Evolutionary conservation across 1,140 invertebrate genomes (phyloP).

Genomic region (Hycleus phaleratus): DNA sequence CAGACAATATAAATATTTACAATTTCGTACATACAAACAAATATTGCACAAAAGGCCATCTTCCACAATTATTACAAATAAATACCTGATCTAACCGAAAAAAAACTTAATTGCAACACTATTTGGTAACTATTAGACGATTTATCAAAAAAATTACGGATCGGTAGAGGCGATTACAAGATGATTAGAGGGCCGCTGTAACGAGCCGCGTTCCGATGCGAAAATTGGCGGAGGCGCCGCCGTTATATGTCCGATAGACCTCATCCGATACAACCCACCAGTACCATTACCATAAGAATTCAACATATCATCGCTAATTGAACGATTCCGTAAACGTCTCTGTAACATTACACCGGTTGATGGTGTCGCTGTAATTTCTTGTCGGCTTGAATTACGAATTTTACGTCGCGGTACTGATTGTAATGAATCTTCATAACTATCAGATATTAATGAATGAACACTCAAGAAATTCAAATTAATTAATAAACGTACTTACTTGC

Average conservation of each 20-base stretch:
- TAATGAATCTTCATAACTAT: slow-evolving; percentile 28
- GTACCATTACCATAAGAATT: not conserved
- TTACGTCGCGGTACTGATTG: slow-evolving; percentile 23
- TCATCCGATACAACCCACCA: slow-evolving; percentile 20
- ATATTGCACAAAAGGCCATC: too few species aligned
- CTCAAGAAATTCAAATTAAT: not conserved
- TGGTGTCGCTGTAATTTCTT: not conserved
- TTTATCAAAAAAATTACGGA: not conserved
- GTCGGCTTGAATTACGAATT: slow-evolving; percentile 10
- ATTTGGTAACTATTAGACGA: not conserved
- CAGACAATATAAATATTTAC: too few species aligned
- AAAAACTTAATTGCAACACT: not conserved
- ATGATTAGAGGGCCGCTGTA: slow-evolving; percentile 24
- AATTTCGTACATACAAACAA: too few species aligned
- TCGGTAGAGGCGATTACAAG: slow-evolving; percentile 16
- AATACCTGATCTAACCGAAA: not conserved
- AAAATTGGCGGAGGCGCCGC: slow-evolving; percentile 20
- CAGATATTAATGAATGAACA: not conserved
- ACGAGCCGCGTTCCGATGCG: slow-evolving; percentile 21
- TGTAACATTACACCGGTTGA: slow-evolving; percentile 1
- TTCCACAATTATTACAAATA: not conserved
- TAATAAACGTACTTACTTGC: slow-evolving; percentile 48
- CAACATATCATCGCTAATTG: slow-evolving; percentile 26
- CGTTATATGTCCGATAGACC: slow-evolving; percentile 16
- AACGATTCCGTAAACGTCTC: slow-evolving; percentile 25